Evolutionary conservation across 2,113 vertebrate species (phyloP), one percentile per base, ranked within the genome.

Genomic region (Okapia johnstoni): DNA sequence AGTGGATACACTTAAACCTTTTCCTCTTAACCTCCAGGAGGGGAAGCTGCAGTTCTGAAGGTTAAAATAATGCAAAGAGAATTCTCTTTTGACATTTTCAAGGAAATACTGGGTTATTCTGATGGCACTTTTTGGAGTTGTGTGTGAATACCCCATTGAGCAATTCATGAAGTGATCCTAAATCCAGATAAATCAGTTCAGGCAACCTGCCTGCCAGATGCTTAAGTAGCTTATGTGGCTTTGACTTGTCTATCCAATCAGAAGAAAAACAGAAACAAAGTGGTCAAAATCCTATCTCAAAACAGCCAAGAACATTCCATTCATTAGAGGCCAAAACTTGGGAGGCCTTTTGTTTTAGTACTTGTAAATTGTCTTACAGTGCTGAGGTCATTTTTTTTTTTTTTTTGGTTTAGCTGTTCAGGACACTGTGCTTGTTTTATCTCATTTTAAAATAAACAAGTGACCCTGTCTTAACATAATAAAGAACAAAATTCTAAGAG

Each of bases 241-340:
- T 86, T 85, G 43, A 84, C 89, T 73, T 97, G 88, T 46, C 11
- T 55, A 50, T 70, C n/a, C 77, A 61, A 92, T 7, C 60, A 63
- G 5, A 97, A 87, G 2, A 46, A 93, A 95, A 19, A 33, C 60
- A 96, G 48, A 93, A 96, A 55, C 58, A 66, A 84, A 96, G 28
- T 73, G 28, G n/a, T 55, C 79, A 92, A 90, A 94, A 77, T 48
- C 28, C 15, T 90, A 17, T 54, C 81, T 96, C 52, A 50, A n/a
- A 86, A 66, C 70, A 86, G 60, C 94, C 80, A 97, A 95, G 95
- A 97, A 96, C 97, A 96, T 97, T 98, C 96, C 61, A 96, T 96
- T 97, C 90, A 85, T 43, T 52, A 86, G 21, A 97, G 66, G 21
- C 79, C 85, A 97, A 85, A 55, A 12, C 77, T 93, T 97, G 95